Evolutionary conservation across 2,888 invertebrate species (phyloP).

Genomic region (Teinopalpus imperialis): DNA sequence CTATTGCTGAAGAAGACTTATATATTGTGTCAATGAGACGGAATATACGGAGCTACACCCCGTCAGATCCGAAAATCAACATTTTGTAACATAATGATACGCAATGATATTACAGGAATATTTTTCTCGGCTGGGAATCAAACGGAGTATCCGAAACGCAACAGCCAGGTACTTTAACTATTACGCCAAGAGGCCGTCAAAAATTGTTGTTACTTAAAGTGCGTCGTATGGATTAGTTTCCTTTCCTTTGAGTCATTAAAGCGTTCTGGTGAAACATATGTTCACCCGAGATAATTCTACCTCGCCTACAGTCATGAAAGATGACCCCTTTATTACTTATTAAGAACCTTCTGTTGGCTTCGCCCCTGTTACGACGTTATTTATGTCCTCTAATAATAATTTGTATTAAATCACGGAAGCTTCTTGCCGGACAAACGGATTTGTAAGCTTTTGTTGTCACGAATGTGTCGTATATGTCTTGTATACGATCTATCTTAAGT

Average conservation of each 20-base stretch:
- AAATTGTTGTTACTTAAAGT: too few species aligned
- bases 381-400: conserved; percentile 82
- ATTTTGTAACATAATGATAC: too few species aligned
- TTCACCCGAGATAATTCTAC: conserved; percentile 64
- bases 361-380: conserved; percentile 69
- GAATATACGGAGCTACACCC: too few species aligned
- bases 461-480: conserved; percentile 9
- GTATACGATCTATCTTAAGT: conserved; percentile 10
- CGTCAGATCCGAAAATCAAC: too few species aligned
- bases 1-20: too few species aligned
- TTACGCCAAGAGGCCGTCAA: too few species aligned
- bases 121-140: too few species aligned
- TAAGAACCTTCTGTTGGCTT: conserved; percentile 66
- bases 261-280: conserved; percentile 49
- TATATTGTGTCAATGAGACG: too few species aligned
- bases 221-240: conserved; percentile 6
- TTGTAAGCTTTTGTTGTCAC: conserved; percentile 75
- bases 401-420: conserved; percentile 80
- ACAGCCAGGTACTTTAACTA: too few species aligned
- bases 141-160: too few species aligned
- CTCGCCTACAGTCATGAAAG: conserved; percentile 55
- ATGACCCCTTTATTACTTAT: conserved; percentile 82
- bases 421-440: conserved; percentile 75
- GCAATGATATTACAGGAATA: too few species aligned
- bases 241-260: conserved; percentile 7